Base-by-base conservation (phyloP, 2,113 vertebrate species). In the Passer montanus region DNA sequence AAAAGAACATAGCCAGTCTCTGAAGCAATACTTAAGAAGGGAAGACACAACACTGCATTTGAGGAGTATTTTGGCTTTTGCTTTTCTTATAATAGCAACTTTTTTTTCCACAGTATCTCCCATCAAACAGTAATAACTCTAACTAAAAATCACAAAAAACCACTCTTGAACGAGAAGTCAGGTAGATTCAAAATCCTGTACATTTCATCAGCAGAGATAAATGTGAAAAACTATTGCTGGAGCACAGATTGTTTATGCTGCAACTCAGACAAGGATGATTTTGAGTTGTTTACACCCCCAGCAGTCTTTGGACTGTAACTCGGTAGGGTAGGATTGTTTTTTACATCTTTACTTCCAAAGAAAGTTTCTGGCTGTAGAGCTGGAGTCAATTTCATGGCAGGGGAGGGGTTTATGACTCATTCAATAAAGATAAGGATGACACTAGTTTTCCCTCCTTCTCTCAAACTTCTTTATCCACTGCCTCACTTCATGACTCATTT, bases 401-500 rank as follows among this genome's bases (percentile, higher is more conserved):
- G 22, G 23, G 41, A 39, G 43, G n/a, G 1, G 47, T 63, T 43
- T 37, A 35, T 97, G 96, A 98, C 78, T 97, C 96, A 97, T 64
- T 84, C 75, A 89, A 69, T 27, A 41, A 90, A 80, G 84, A 53
- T 27, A 87, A 60, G 35, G 76, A 96, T 89, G 76, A 92, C 17
- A 79, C 39, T 9, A 92, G 58, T 67, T 97, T 96, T 90, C 50
- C 50, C 72, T 87, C 37, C 68, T 59, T 90, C 89, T 90, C 62
- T 74, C 74, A 86, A 70, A 94, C 68, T 84, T 89, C 85, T 63
- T 89, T 70, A 93, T 59, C 56, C 60, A 47, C 68, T 95, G 90
- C 59, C 92, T 98, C 53, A 72, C 66, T 90, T 82, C 28, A 49
- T 97, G 95, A 98, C 78, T 98, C 95, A 98, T 80, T 93, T 94